Evolutionary conservation across 64 coral and sea anemone species (phyloP).

Genomic region (Anthopleura sola): DNA sequence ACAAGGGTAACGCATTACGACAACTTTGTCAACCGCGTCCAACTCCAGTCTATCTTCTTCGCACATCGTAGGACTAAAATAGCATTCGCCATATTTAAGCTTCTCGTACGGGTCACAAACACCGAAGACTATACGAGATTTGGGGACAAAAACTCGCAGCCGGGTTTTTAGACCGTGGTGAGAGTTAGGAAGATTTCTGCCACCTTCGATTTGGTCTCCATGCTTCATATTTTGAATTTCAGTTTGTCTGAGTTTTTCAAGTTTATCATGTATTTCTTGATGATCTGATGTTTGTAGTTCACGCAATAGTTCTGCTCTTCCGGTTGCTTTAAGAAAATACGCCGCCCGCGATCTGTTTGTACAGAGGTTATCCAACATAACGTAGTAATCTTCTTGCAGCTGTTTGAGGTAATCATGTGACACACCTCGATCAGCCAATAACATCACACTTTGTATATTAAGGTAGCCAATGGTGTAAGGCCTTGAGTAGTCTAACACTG

Average conservation of each 20-base stretch:
- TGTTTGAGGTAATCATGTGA: slow-evolving; percentile 61
- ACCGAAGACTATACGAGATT: slow-evolving; percentile 71
- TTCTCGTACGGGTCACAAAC: slow-evolving; percentile 70
- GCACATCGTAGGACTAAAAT: slow-evolving; percentile 49
- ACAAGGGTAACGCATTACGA: slow-evolving; percentile 53
- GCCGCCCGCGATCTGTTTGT: slow-evolving; percentile 11
- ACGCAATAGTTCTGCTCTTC: background rate
- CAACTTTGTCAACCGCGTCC: slow-evolving; percentile 10
- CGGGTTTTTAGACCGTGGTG: slow-evolving; percentile 20
- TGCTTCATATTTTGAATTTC: slow-evolving; percentile 19
- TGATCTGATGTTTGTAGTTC: background rate
- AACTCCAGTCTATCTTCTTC: slow-evolving; percentile 39
- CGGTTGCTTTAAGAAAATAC: slow-evolving; percentile 35
- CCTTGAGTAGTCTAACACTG: slow-evolving; percentile 68
- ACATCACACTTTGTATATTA: slow-evolving; percentile 51
- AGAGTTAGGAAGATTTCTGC: background rate
- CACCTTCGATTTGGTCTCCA: slow-evolving; percentile 10
- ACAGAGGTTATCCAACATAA: slow-evolving; percentile 50
- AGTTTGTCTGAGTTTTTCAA: background rate
- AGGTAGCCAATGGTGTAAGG: slow-evolving; percentile 72
- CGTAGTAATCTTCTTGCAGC: slow-evolving; percentile 58
- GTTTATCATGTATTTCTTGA: background rate
- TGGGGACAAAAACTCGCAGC: slow-evolving; percentile 60
- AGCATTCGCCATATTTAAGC: slow-evolving; percentile 62
- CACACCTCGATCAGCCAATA: slow-evolving; percentile 66